Evolutionary conservation across 2,888 invertebrate genomes (phyloP), one percentile per base, ranked within the genome.

Genomic region (Metacarcinus magister): DNA sequence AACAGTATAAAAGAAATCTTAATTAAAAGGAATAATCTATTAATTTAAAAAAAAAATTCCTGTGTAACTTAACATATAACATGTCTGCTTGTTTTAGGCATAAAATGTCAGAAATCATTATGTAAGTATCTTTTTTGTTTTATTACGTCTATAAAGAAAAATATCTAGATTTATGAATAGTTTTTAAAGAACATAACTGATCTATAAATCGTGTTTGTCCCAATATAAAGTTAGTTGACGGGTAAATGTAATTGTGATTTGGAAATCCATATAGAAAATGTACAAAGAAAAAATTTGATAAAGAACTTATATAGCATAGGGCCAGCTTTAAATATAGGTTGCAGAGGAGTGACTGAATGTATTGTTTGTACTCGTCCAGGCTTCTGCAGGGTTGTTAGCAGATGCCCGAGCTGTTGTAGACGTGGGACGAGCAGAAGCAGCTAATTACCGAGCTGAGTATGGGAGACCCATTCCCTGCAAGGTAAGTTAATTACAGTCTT

Each of bases 331-430:
- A 3, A n/a, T 48, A n/a, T 48, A 8, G n/a, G 23, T 43, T 89
- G 7, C n/a, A 39, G 39, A 39, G 39, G 39, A 39, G 39, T 39
- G 39, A 39, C 39, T 39, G 39, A 3, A 90, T 32, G 10, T 8
- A 44, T 46, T 91, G 91, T 44, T n/a, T 48, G 10, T 93, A 43
- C 48, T 23, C 28, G 44, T 95, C 43, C 95, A 97, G 97, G 97
- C 97, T 8, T 96, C 96, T 93, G 96, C 97, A 75, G 96, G 97
- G 3, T 96, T 97, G 43, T 94, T 97, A 48, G 97, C 97, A 44
- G 97, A 99, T 98, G 99, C 99, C 0, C 98, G 99, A 97, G 99
- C 99, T 97, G 98, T 99, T 95, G 99, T 99, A 0, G 99, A 99
- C 97, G 99, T 98, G 48, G 99, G 99, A 0, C 98, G 99, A 97